Evolutionary conservation across 2,113 vertebrate genomes (phyloP), one percentile per base, ranked within the genome.

Genomic region (Procavia capensis): DNA sequence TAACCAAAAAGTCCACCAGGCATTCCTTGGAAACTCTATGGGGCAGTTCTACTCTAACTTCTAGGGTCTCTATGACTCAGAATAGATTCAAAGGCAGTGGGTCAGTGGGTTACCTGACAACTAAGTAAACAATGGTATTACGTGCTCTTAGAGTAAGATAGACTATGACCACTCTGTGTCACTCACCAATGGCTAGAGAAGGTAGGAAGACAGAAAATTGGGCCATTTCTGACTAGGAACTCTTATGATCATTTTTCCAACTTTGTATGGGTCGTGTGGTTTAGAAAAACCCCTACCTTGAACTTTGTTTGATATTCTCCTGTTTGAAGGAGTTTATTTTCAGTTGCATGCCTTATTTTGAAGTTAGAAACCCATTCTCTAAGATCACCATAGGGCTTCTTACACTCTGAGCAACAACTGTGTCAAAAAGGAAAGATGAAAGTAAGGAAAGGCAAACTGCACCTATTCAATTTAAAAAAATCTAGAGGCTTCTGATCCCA

Each of bases 401-500:
- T 85, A 24, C n/a, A 63, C 50, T 90, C 39, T 75, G 36, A 95
- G 41, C 34, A 85, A 54, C 27, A 11, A 50, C 25, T 6, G 76
- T 82, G 88, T 85, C 41, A 92, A 91, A 93, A 34, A 92, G 10
- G 47, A 96, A 91, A 92, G 63, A 74, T 22, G 41, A 96, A 94
- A 90, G 63, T 78, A 17, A 75, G 72, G 29, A 63, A 88, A 93
- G 70, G 61, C 39, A n/a, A 78, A 66, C 13, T 41, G 0, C 13
- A 39, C n/a, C 22, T 64, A n/a, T 25, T 43, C 29, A 31, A 39
- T 57, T 88, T 82, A 57, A 64, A 34, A 80, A 95, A 88, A 83
- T 68, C 72, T 84, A 80, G 87, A 80, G 68, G 29, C 17, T 31
- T 24, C 45, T 83, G 94, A 87, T 68, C 47, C 39, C 75, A 5